A percentile compares a stretch with the other conserved stretches of the same genome.
Evolutionary conservation across 2,797 vertebrate genomes (phyloP).

Genomic region (Choloepus didactylus): DNA sequence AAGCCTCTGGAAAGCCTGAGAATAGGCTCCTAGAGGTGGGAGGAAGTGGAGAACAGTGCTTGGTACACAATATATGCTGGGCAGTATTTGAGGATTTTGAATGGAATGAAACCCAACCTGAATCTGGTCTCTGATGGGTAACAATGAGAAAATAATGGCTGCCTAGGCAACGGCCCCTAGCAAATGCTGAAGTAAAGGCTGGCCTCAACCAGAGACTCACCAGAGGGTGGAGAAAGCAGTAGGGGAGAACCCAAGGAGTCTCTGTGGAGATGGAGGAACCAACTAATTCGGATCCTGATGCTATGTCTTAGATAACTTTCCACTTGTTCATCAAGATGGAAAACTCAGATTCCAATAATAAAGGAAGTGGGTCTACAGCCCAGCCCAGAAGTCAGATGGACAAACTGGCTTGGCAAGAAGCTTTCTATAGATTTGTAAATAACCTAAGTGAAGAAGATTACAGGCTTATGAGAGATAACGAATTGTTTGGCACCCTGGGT

Average conservation of each 20-base stretch:
- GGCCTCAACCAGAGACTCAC: neutral
- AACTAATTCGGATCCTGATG: fast-evolving
- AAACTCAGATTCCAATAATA: constrained; percentile 95
- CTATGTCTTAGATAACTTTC: constrained; percentile 81
- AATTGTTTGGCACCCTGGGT: constrained; percentile 97
- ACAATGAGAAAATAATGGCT: neutral
- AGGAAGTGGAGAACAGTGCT: neutral
- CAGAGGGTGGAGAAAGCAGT: neutral
- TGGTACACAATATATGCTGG: neutral
- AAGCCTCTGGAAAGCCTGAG: neutral
- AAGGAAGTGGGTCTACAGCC: constrained; percentile 93
- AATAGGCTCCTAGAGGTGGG: neutral
- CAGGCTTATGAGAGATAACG: constrained; percentile 99
- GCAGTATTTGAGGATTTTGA: neutral
- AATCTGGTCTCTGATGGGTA: neutral
- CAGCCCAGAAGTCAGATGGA: constrained; percentile 96
- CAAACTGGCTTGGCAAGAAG: constrained; percentile 96
- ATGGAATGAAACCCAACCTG: neutral
- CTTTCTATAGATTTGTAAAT: constrained; percentile 99
- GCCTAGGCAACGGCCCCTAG: neutral
- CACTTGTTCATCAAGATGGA: constrained; percentile 91
- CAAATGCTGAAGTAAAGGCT: fast-evolving
- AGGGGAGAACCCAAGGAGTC: fast-evolving
- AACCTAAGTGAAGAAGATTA: constrained; percentile 99
- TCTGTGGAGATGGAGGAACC: fast-evolving